Percentiles rank a stretch among this genome's conserved stretches.
Conservation (phyloP, 2,797 vertebrate genomes). For the Chelidonichthys spinosus region DNA sequence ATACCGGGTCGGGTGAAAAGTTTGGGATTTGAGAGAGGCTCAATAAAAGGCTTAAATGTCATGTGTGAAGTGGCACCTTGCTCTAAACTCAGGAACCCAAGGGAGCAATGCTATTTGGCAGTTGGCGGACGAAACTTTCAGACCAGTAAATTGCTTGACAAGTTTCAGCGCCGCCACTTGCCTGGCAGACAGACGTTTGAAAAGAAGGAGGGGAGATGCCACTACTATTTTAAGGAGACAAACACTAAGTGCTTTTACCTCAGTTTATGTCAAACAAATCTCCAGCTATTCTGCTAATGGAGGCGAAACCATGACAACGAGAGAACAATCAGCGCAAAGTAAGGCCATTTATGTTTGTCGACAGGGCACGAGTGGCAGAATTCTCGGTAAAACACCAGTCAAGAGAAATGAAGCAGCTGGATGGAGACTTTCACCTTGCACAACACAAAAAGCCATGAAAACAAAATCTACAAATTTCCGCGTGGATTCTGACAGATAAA, state of each 20-base stretch:
- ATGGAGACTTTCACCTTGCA: conserved; percentile 27
- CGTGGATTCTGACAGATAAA: conserved; percentile 42
- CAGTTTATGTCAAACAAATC: conserved; percentile 81
- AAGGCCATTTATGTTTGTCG: conserved; percentile 75
- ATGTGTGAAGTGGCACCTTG: conserved; percentile 39
- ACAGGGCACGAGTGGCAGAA: conserved; percentile 56
- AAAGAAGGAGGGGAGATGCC: conserved; percentile 46
- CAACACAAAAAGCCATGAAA: conserved; percentile 28
- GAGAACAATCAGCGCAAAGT: conserved; percentile 73
- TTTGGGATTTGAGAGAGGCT: conserved; percentile 47
- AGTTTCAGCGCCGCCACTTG: conserved; percentile 59
- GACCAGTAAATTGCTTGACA: conserved; percentile 69
- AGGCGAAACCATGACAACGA: conserved; percentile 80
- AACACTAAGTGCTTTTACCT: conserved; percentile 76
- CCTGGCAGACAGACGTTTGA: conserved; percentile 69
- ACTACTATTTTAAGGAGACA: conserved; percentile 73
- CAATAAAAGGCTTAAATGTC: conserved; percentile 50
- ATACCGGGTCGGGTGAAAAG: conserved; percentile 33
- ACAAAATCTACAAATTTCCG: conserved; percentile 6
- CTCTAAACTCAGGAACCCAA: conserved; percentile 32
- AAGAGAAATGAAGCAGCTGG: conserved; percentile 34
- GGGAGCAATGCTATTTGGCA: conserved; percentile 31
- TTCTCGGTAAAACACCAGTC: conserved; percentile 47
- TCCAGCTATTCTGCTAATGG: conserved; percentile 77
- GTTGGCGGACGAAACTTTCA: conserved; percentile 52